phyloP scores from a whole-genome alignment of 2,797 vertebrate genomes.

The Argya squamiceps region DNA sequence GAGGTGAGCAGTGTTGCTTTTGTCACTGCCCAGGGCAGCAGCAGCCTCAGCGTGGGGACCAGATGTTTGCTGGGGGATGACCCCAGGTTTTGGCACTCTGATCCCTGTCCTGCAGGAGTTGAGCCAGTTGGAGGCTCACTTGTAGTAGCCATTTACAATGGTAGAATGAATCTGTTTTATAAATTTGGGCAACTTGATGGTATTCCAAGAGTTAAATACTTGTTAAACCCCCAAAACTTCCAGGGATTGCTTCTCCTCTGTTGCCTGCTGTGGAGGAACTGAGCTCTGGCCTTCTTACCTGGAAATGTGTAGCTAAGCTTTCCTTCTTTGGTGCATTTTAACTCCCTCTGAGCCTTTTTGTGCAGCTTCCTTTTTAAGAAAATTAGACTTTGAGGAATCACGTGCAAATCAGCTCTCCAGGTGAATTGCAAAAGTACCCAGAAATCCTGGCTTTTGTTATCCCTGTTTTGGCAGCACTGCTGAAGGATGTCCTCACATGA shows the following conservation, averaged over 20 bases:
- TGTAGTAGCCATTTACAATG: background rate
- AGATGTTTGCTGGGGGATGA: fast-evolving
- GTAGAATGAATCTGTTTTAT: background rate
- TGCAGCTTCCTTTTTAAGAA: background rate
- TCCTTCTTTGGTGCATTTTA: background rate
- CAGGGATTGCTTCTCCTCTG: background rate
- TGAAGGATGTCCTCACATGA: background rate
- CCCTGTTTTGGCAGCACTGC: background rate
- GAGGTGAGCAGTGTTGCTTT: background rate
- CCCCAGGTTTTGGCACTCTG: fast-evolving
- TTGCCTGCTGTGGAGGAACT: background rate
- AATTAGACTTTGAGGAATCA: background rate
- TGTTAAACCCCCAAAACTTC: background rate
- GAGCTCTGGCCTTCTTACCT: background rate
- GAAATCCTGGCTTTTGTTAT: background rate
- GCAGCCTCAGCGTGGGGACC: fast-evolving
- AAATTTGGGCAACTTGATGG: background rate
- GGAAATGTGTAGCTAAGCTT: background rate
- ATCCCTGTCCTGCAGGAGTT: background rate
- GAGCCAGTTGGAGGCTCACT: background rate
- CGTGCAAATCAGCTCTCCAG: background rate
- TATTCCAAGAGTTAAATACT: background rate
- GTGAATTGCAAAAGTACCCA: background rate
- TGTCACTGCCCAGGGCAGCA: background rate
- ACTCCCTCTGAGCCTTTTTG: background rate